Percentiles rank a stretch among this genome's conserved stretches.
Evolutionary conservation across 2,797 vertebrate species (phyloP).

Genomic region (Sebastes wilsoni): DNA sequence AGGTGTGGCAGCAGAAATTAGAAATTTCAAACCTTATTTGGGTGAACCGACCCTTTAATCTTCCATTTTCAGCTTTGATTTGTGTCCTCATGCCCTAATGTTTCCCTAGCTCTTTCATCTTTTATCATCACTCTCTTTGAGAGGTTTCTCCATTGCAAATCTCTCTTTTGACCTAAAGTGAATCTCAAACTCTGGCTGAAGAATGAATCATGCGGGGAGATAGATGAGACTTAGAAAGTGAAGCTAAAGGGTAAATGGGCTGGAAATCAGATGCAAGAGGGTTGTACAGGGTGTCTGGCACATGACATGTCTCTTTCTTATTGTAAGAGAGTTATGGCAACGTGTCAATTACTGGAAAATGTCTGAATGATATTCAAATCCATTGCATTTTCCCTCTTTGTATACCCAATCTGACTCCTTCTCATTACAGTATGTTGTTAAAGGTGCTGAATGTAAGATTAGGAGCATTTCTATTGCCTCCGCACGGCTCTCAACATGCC

Average conservation of each 20-base stretch:
- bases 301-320: neutral
- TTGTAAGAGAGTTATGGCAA: neutral
- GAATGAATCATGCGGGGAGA: conserved; percentile 3
- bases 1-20: neutral
- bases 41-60: neutral
- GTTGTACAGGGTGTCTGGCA: neutral
- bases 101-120: neutral
- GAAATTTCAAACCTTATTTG: neutral
- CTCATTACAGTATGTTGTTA: neutral
- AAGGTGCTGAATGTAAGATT: too few relatives aligned
- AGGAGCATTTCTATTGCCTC: too few relatives aligned
- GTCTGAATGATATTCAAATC: neutral
- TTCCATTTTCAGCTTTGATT: neutral
- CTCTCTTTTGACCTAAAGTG: conserved; percentile 26
- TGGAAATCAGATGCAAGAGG: conserved; percentile 1
- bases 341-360: neutral
- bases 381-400: neutral
- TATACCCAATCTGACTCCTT: neutral
- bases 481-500: too few relatives aligned
- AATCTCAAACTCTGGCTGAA: conserved; percentile 11
- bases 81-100: neutral
- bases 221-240: neutral
- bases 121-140: conserved; percentile 26
- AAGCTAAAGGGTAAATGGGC: conserved; percentile 8
- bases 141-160: neutral